Evolutionary conservation across 2,113 vertebrate genomes (phyloP).

Genomic region (Triplophysa tibetana): DNA sequence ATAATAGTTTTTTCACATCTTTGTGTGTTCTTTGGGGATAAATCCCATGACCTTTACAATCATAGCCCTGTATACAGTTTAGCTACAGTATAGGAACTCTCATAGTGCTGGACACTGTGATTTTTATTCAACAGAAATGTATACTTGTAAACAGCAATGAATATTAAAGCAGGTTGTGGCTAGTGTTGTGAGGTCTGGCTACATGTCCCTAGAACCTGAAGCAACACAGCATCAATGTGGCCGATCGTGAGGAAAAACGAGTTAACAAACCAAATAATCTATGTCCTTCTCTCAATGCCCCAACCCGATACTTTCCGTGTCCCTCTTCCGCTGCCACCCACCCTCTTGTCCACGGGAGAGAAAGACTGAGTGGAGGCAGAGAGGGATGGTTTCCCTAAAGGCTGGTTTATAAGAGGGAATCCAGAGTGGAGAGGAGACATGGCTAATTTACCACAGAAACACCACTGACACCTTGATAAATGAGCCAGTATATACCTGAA

Average conservation of each 20-base stretch:
- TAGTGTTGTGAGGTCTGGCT: conserved; percentile 10
- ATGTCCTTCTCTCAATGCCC: background rate
- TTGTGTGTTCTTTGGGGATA: too few species aligned
- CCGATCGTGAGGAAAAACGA: conserved; percentile 18
- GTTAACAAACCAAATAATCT: conserved; percentile 29
- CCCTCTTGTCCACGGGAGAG: background rate
- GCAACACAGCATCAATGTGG: conserved; percentile 13
- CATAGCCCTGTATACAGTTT: background rate
- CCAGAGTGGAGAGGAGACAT: conserved; percentile 45
- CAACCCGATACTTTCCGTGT: background rate
- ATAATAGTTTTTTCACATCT: too few species aligned
- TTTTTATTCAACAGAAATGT: background rate
- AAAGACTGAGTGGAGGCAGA: conserved; percentile 3
- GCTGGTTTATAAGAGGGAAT: conserved; percentile 45
- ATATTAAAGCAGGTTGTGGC: background rate
- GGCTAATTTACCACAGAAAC: conserved; percentile 44
- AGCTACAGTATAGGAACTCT: background rate
- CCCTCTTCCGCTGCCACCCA: background rate
- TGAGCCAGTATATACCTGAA: conserved; percentile 34
- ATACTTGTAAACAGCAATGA: background rate
- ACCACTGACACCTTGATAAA: conserved; percentile 41
- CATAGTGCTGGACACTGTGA: background rate
- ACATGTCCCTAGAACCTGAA: background rate
- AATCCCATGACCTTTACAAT: background rate
- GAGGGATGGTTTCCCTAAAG: conserved; percentile 39